Evolutionary conservation across 1,140 invertebrate genomes (phyloP).

Genomic region (Euura saliciscinereae): DNA sequence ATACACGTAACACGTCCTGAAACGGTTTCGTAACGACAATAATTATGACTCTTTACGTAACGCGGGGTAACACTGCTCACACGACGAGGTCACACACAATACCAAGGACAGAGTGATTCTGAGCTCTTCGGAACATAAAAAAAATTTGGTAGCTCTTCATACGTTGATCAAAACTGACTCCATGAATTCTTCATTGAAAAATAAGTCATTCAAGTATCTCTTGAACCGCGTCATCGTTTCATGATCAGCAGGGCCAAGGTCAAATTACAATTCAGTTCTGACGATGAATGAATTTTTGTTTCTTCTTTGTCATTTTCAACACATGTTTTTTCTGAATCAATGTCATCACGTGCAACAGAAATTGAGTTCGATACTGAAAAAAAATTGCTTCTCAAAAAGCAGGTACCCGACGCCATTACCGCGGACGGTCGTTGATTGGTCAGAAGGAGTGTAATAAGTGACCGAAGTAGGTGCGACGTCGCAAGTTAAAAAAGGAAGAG

Average conservation of each 20-base stretch:
- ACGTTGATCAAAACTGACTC: too few species aligned
- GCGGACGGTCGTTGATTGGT: not conserved
- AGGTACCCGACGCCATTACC: not conserved
- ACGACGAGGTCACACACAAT: not conserved
- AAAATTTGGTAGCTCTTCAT: too few species aligned
- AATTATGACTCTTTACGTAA: not conserved
- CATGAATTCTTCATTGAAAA: too few species aligned
- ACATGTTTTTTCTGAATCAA: too few species aligned
- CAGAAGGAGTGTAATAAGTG: conserved; percentile 4
- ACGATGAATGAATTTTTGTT: not conserved
- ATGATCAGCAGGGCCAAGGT: not conserved
- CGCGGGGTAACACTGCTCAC: not conserved
- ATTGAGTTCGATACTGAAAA: too few species aligned
- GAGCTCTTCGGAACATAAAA: too few species aligned
- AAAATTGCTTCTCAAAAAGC: too few species aligned
- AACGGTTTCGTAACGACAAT: not conserved
- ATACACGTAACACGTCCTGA: not conserved
- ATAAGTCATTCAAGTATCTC: not conserved
- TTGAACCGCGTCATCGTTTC: not conserved
- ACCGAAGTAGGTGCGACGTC: conserved; percentile 4
- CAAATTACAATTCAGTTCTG: not conserved
- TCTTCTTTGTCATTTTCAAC: too few species aligned
- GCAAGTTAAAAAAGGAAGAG: too few species aligned
- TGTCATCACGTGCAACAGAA: too few species aligned
- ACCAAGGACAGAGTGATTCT: not conserved